Percentiles rank a stretch among this genome's conserved stretches.
Conservation (phyloP, 1,140 invertebrate species). For the Trigoniulus corallinus region DNA sequence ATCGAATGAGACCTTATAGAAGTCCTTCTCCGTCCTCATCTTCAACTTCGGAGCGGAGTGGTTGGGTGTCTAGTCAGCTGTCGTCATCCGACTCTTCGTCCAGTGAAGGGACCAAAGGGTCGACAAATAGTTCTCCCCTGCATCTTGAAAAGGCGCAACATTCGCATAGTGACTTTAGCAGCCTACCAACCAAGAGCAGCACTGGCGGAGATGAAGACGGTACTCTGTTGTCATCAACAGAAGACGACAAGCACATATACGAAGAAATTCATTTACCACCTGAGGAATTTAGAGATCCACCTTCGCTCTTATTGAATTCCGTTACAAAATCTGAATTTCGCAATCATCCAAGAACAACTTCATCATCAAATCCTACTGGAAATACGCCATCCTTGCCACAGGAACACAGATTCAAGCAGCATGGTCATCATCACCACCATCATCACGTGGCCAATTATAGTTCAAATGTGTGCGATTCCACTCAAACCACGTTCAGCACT, state of each 20-base stretch:
- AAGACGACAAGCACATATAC: slow-evolving; percentile 29
- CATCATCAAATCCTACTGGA: slow-evolving; percentile 9
- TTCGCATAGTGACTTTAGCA: neutral
- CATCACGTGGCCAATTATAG: no score
- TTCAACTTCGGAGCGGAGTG: slow-evolving; percentile 28
- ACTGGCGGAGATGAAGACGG: no score
- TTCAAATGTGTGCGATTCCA: no score
- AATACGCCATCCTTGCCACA: slow-evolving; percentile 4
- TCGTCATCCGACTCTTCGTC: slow-evolving; percentile 12
- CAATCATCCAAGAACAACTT: slow-evolving; percentile 8
- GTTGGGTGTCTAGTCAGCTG: slow-evolving; percentile 28
- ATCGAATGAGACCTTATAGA: no score
- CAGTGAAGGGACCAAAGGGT: neutral
- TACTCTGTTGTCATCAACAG: neutral
- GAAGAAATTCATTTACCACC: slow-evolving; percentile 59
- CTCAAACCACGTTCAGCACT: no score
- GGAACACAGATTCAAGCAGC: no score
- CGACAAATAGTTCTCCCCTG: neutral
- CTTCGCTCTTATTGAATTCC: slow-evolving; percentile 22
- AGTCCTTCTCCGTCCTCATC: slow-evolving; percentile 23
- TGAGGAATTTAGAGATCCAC: slow-evolving; percentile 63
- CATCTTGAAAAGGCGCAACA: neutral
- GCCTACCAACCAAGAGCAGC: no score
- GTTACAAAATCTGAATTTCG: slow-evolving; percentile 4
- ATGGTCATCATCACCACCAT: neutral